Evolutionary conservation across 2,888 invertebrate genomes (phyloP).

Genomic region (Drosophila pullipes): DNA sequence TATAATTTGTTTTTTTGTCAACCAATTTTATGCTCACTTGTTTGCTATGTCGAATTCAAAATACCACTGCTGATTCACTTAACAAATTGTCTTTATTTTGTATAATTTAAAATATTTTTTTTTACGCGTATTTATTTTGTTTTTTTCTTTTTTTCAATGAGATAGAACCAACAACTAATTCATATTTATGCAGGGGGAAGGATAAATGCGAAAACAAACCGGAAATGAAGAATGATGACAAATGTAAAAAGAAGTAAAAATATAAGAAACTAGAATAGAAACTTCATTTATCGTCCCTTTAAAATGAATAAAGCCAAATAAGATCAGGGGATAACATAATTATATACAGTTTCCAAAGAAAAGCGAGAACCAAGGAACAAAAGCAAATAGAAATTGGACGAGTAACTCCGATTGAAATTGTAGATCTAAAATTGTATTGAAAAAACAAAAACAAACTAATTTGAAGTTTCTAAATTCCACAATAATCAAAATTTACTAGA

Average conservation of each 20-base stretch:
- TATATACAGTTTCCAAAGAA: background rate
- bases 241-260: constrained; percentile 13
- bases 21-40: constrained; percentile 5
- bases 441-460: background rate
- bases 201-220: constrained; percentile 4
- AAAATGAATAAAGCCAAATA: background rate
- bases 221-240: background rate
- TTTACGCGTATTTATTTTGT: background rate
- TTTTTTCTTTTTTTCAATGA: background rate
- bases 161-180: constrained; percentile 7
- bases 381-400: background rate
- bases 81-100: background rate
- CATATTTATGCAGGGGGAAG: constrained; percentile 10
- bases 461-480: constrained; percentile 2
- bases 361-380: background rate
- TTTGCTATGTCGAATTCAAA: constrained; percentile 6
- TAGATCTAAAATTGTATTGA: background rate
- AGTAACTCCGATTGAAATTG: background rate
- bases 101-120: constrained; percentile 6
- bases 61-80: background rate
- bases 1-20: constrained; percentile 4
- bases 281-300: background rate
- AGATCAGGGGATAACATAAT: background rate
- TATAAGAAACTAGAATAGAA: background rate
- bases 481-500: constrained; percentile 17